A percentile compares a stretch with the other conserved stretches of the same genome.
These are phyloP conservation scores for Rhincodon typus DNA, from an alignment of 2,797 vertebrate species.

Conservation along the genomic window DNA sequence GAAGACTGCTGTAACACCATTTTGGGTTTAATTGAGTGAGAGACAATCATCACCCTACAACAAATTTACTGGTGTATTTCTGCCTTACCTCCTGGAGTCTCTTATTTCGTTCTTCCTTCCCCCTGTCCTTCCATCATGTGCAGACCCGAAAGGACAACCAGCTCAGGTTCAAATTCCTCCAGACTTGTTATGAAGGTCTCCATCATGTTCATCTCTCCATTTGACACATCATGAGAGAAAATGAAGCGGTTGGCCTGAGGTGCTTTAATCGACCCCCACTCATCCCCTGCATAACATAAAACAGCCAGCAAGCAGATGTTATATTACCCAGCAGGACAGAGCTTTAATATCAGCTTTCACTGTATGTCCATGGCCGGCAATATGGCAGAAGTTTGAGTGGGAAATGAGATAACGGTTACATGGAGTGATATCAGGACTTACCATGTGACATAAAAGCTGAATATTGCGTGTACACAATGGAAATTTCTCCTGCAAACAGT, in stretches of 20 bases:
- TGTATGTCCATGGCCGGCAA: not conserved
- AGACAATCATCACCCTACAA: no score
- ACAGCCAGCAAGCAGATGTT: not conserved
- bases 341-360: not conserved
- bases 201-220: slow-evolving; percentile 81
- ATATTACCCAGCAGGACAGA: not conserved
- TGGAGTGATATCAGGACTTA: not conserved
- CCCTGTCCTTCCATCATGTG: slow-evolving; percentile 99
- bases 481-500: not conserved
- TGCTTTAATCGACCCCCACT: slow-evolving; percentile 74
- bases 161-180: slow-evolving; percentile 86
- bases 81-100: slow-evolving; percentile 74
- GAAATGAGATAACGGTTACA: not conserved
- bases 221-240: slow-evolving; percentile 92
- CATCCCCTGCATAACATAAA: slow-evolving; percentile 65
- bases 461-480: not conserved
- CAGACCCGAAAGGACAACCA: slow-evolving; percentile 89
- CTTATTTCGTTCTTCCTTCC: slow-evolving; percentile 67
- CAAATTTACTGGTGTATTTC: not conserved
- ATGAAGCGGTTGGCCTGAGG: slow-evolving; percentile 95
- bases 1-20: not conserved
- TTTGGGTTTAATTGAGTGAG: no score
- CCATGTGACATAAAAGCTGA: not conserved
- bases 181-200: slow-evolving; percentile 87
- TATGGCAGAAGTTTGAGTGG: not conserved